Evolutionary conservation across 1,140 invertebrate genomes (phyloP).

Genomic region (Sinonovacula constricta): DNA sequence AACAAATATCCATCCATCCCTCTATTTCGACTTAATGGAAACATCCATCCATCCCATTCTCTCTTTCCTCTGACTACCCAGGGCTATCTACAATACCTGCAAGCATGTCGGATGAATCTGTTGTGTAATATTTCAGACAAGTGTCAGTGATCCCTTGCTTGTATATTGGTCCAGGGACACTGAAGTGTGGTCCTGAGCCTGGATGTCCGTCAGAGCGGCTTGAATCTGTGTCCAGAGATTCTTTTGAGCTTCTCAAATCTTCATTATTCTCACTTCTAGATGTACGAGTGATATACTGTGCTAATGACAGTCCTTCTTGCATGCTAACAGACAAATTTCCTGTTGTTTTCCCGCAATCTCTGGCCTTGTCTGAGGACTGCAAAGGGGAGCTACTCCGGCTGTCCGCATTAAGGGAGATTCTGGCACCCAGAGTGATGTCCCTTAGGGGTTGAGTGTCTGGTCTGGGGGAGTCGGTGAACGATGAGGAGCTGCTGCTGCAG

Average conservation of each 20-base stretch:
- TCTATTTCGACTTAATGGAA: no score
- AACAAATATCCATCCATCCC: no score
- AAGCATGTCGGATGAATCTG: conserved; percentile 32
- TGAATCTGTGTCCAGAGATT: not conserved
- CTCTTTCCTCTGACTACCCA: no score
- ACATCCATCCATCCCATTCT: no score
- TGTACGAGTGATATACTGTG: no score
- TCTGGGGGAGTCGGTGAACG: no score
- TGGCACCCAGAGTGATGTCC: conserved; percentile 34
- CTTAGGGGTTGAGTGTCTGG: conserved; percentile 41
- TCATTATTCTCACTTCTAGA: no score
- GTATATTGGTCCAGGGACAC: conserved; percentile 48
- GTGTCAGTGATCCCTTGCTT: conserved; percentile 35
- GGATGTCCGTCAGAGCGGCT: not conserved
- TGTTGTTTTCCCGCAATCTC: no score
- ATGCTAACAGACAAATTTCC: no score
- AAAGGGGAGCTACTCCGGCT: conserved; percentile 13
- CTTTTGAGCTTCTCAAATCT: no score
- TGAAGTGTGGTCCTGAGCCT: conserved; percentile 27
- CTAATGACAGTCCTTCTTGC: no score
- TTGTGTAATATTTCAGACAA: conserved; percentile 31
- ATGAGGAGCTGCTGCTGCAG: no score
- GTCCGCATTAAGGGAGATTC: not conserved
- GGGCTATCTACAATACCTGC: conserved; percentile 42
- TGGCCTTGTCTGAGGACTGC: not conserved